Base-by-base conservation (phyloP, 2,113 vertebrate species). In the Tragelaphus strepsiceros region DNA sequence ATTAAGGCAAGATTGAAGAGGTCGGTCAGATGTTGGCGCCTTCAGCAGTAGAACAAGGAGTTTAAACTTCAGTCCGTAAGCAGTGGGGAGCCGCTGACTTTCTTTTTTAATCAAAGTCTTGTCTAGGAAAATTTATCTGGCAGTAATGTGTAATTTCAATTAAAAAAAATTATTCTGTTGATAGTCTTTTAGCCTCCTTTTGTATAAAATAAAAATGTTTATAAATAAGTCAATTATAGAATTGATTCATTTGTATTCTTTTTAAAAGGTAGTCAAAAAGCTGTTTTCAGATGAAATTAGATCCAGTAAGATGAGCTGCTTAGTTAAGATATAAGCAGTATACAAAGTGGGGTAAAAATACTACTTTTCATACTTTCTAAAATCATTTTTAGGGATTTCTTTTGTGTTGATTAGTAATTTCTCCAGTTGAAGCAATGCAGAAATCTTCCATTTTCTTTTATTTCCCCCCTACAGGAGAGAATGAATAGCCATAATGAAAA, bases 161-260 rank as follows among this genome's bases (percentile, higher is more conserved):
- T 85, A 5, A 2, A 32, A 80, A 91, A 91, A 88, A 24, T 77
- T 71, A 51, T 54, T 49, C 97, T 58, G 28, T 30, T 81, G 53
- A 22, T 77, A 83, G 24, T 56, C 53, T 87, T 88, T 94, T 90
- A 90, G 54, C 3, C 46, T 89, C 26, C 49, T 83, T 97, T 93
- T 90, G 22, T 86, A 78, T 86, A 43, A 95, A 88, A 96, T 94
- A 97, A 94, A 94, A 82, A 67, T 80, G n/a, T 83, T 95, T 94
- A 94, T 77, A 89, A 97, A 88, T 81, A 92, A 94, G 54, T 88
- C 67, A 87, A 71, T 87, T 93, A 82, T 78, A 92, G 94, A 88
- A 94, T 85, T n/a, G 53, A 19, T 88, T 91, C 30, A 39, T 91
- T 91, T 92, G 83, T 81, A 53, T 59, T 91, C 49, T 96, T 91